These are phyloP conservation scores for Nylanderia fulva DNA, from an alignment of 1,140 invertebrate species.

Conservation along the genomic window DNA sequence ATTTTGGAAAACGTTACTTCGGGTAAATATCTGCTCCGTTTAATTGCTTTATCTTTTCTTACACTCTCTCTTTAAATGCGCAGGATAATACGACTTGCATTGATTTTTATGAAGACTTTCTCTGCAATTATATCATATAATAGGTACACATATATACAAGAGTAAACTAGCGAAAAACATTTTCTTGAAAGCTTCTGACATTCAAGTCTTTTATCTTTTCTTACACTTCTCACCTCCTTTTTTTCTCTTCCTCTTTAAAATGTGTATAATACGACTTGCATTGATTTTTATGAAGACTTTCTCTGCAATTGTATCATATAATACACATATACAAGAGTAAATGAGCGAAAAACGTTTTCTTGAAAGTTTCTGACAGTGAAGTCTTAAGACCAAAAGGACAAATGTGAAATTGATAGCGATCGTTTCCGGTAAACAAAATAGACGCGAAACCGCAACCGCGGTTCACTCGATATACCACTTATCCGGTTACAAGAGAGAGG, in stretches of 20 bases:
- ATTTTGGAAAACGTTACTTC: neutral
- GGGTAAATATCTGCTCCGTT: neutral
- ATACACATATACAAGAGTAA: neutral
- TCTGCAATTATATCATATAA: too few species aligned
- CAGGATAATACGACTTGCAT: too few species aligned
- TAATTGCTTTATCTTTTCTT: neutral
- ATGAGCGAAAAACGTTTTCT: neutral
- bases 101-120: neutral
- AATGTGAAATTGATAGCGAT: constrained; percentile 51
- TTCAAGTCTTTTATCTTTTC: too few species aligned
- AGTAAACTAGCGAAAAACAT: neutral
- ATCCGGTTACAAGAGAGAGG: constrained; percentile 48
- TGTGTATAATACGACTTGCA: too few species aligned
- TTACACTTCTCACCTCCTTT: too few species aligned
- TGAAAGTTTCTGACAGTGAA: neutral
- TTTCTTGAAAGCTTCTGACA: neutral
- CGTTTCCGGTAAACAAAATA: constrained; percentile 36
- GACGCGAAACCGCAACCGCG: constrained; percentile 36
- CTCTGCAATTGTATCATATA: too few species aligned
- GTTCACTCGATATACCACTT: constrained; percentile 61
- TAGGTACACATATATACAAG: too few species aligned
- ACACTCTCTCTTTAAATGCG: too few species aligned
- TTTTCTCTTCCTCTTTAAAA: neutral
- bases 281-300: neutral
- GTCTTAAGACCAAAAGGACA: neutral